These are phyloP conservation scores for Thamnaconus septentrionalis DNA, from an alignment of 2,113 vertebrate genomes.

Conservation along the genomic window DNA sequence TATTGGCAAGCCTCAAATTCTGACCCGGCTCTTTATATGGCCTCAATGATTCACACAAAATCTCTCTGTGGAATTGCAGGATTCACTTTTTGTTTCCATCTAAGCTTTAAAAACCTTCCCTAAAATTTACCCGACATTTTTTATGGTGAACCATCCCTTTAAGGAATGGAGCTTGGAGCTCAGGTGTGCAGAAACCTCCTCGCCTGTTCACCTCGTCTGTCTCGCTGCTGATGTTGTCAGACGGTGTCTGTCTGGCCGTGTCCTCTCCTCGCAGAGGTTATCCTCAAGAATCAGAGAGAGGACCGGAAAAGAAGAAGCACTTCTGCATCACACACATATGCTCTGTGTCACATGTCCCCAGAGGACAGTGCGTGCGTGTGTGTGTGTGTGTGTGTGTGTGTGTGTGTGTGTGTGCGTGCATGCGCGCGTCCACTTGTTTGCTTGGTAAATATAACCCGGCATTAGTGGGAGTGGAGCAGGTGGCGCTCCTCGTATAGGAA, in stretches of 20 bases:
- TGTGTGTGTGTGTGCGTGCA: conserved; percentile 11
- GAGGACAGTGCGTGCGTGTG: conserved; percentile 28
- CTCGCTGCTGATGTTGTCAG: conserved; percentile 62
- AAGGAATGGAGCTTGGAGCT: conserved; percentile 24
- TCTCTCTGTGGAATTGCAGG: too few relatives aligned
- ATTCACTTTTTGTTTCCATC: too few relatives aligned
- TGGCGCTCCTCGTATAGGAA: conserved; percentile 58
- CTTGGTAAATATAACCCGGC: background rate
- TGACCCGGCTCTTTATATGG: too few relatives aligned
- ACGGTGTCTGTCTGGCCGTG: conserved; percentile 60
- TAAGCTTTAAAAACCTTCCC: too few relatives aligned
- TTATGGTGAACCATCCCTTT: conserved; percentile 3
- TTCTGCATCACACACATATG: conserved; percentile 49
- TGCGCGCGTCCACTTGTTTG: conserved; percentile 7
- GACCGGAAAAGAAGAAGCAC: conserved; percentile 62
- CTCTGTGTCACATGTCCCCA: conserved; percentile 64
- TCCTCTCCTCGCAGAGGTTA: conserved; percentile 70
- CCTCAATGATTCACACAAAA: too few relatives aligned
- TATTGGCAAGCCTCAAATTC: too few relatives aligned
- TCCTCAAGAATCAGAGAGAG: conserved; percentile 62
- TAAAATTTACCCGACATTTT: background rate
- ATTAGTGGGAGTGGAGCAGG: conserved; percentile 47
- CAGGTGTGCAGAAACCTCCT: conserved; percentile 50
- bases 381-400: background rate
- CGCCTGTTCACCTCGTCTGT: conserved; percentile 47